Conservation (phyloP, 2,888 invertebrate genomes). For the Ormyrus nitidulus region DNA sequence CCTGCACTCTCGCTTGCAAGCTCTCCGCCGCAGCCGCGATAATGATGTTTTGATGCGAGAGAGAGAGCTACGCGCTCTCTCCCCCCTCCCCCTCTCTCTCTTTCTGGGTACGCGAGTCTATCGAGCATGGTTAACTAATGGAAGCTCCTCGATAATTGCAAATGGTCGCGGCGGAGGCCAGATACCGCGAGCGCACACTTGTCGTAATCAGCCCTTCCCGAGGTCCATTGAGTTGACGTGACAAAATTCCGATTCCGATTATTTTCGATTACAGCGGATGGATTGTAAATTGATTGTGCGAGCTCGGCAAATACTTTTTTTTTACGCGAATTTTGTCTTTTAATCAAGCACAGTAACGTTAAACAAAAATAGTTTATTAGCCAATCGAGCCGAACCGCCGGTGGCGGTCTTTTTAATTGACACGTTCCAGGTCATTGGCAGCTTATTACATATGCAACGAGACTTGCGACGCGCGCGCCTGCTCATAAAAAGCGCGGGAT, state of each 20-base stretch:
- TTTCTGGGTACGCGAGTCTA: conserved; percentile 60
- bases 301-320: too few relatives aligned
- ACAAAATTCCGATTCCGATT: background rate
- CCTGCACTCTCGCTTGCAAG: conserved; percentile 53
- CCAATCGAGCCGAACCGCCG: too few relatives aligned
- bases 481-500: background rate
- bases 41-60: conserved; percentile 74
- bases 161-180: conserved; percentile 61
- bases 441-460: conserved; percentile 29
- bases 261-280: background rate
- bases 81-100: too few relatives aligned
- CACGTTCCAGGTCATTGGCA: conserved; percentile 40
- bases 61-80: conserved; percentile 35
- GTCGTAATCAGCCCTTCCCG: conserved; percentile 73
- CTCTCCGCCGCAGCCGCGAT: conserved; percentile 58
- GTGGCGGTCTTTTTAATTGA: conserved; percentile 51
- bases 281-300: background rate
- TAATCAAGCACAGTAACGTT: too few relatives aligned
- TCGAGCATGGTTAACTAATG: conserved; percentile 75
- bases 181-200: conserved; percentile 58
- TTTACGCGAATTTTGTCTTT: too few relatives aligned
- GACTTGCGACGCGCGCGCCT: background rate
- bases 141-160: conserved; percentile 75
- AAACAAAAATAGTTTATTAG: too few relatives aligned
- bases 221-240: conserved; percentile 52